phyloP scores from a whole-genome alignment of 2,113 vertebrate genomes.

The Hystrix brachyura region DNA sequence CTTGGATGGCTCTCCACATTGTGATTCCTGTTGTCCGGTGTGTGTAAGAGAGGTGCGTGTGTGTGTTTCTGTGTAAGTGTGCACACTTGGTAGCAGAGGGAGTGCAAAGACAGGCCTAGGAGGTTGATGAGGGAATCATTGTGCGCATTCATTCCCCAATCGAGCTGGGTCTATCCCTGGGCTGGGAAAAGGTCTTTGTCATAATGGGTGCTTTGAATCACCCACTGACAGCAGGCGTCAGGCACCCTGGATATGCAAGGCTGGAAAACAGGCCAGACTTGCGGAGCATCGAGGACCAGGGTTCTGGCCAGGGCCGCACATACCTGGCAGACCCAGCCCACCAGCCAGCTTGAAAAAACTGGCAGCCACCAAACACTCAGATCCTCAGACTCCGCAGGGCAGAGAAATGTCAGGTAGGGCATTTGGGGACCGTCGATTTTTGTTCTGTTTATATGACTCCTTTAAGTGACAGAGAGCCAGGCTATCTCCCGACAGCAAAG shows the following conservation, averaged over 20 bases:
- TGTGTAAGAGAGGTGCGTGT: neutral
- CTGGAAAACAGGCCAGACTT: neutral
- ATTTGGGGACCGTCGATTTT: neutral
- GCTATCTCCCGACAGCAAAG: neutral
- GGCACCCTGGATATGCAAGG: neutral
- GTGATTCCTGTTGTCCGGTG: neutral
- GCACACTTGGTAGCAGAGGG: neutral
- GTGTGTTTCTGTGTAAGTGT: neutral
- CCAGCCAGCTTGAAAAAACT: neutral
- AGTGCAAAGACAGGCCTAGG: neutral
- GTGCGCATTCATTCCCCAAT: neutral
- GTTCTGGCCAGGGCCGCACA: neutral
- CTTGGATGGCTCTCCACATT: fast-evolving
- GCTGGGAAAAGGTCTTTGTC: neutral
- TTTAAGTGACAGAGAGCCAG: neutral
- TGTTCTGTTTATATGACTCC: neutral
- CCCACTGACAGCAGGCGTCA: neutral
- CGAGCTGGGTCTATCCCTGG: neutral
- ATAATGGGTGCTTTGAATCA: neutral
- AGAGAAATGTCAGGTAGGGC: neutral
- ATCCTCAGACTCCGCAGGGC: fast-evolving
- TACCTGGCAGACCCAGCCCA: fast-evolving
- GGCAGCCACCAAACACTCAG: too few species aligned
- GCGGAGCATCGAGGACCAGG: fast-evolving
- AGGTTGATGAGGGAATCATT: neutral